Percentiles rank a stretch among this genome's conserved stretches.
Evolutionary conservation across 2,888 invertebrate genomes (phyloP).

Genomic region (Drosophila kambysellisi): DNA sequence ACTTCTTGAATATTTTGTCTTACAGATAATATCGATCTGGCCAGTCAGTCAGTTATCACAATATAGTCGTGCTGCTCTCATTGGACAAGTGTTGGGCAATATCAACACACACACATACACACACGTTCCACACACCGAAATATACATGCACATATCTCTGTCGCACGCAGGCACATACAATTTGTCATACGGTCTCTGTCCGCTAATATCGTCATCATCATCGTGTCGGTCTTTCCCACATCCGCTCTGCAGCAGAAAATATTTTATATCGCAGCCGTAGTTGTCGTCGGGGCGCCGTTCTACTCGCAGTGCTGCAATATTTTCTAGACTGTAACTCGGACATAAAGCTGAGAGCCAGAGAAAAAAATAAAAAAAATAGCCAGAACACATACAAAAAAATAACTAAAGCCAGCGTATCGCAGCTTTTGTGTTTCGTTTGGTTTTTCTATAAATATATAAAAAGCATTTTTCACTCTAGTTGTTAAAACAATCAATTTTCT

Average conservation of each 20-base stretch:
- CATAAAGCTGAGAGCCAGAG: conserved; percentile 60
- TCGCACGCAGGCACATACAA: conserved; percentile 35
- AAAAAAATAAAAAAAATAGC: conserved; percentile 63
- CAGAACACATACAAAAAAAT: conserved; percentile 43
- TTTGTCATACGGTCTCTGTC: conserved; percentile 27
- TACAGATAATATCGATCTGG: conserved; percentile 60
- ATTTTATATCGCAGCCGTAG: conserved; percentile 60
- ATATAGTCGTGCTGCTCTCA: conserved; percentile 54
- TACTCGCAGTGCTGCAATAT: conserved; percentile 77
- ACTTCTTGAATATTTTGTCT: conserved; percentile 21
- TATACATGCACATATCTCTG: conserved; percentile 44
- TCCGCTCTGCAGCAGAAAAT: conserved; percentile 50
- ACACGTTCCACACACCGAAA: conserved; percentile 47
- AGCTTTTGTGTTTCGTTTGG: conserved; percentile 76
- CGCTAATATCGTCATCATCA: conserved; percentile 24
- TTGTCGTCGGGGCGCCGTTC: conserved; percentile 79
- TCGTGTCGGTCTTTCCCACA: conserved; percentile 58
- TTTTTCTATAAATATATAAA: conserved; percentile 51
- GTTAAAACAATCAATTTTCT: conserved; percentile 41
- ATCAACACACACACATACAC: conserved; percentile 1
- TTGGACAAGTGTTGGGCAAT: conserved; percentile 42
- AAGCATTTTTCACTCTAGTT: conserved; percentile 61
- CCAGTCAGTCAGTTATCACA: conserved; percentile 49
- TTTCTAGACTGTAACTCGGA: conserved; percentile 69
- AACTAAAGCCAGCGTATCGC: conserved; percentile 37